A percentile compares a stretch with the other conserved stretches of the same genome.
Evolutionary conservation across 2,113 vertebrate species (phyloP).

Genomic region (Planiliza haematocheilus): DNA sequence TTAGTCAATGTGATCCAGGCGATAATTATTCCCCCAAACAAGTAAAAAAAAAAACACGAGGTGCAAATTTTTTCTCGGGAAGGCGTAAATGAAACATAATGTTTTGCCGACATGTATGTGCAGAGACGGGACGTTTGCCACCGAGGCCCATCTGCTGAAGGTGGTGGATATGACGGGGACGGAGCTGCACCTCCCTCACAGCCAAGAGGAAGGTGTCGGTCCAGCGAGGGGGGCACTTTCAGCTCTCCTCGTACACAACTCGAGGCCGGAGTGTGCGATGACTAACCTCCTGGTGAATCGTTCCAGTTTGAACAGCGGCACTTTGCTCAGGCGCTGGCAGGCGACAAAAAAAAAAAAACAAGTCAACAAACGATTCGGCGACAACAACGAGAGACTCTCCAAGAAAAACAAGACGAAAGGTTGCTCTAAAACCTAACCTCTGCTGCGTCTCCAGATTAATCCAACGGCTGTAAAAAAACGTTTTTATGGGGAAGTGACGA

Average conservation of each 20-base stretch:
- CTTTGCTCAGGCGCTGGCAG: constrained; percentile 18
- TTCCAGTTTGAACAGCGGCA: constrained; percentile 21
- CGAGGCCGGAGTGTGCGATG: constrained; percentile 12
- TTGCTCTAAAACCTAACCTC: no score
- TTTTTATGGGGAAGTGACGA: background rate
- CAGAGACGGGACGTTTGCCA: constrained; percentile 26
- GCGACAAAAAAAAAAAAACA: constrained; percentile 23
- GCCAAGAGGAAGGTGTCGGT: constrained; percentile 45
- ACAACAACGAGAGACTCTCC: background rate
- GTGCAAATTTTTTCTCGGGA: constrained; percentile 16
- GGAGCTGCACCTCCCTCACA: constrained; percentile 37
- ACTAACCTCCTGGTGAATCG: constrained; percentile 24
- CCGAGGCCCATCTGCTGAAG: constrained; percentile 22
- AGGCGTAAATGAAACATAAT: constrained; percentile 48
- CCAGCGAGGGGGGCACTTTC: constrained; percentile 7
- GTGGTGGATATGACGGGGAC: no score
- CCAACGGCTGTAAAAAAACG: background rate
- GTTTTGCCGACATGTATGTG: constrained; percentile 27
- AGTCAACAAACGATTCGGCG: constrained; percentile 37
- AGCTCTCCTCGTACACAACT: background rate
- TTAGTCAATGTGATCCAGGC: constrained; percentile 44
- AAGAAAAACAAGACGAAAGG: no score
- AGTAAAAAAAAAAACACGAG: no score
- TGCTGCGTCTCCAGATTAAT: no score
- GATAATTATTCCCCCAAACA: constrained; percentile 45